phyloP scores from a whole-genome alignment of 1,140 invertebrate genomes.

The Maconellicoccus hirsutus region DNA sequence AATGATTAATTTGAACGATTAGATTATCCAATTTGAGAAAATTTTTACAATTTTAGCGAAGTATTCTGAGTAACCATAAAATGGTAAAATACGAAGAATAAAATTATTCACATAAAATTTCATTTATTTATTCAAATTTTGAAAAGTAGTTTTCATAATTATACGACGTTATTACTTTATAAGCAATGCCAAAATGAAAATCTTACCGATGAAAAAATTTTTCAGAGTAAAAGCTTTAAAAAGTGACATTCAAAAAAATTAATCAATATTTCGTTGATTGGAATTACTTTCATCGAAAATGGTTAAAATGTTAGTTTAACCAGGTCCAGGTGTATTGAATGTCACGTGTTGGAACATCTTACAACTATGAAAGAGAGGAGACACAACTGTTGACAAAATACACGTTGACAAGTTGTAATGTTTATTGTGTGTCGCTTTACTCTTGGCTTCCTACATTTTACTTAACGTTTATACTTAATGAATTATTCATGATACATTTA shows the following conservation, averaged over 20 bases:
- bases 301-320: conserved; percentile 13
- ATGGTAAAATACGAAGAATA: neutral
- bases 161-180: neutral
- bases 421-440: conserved; percentile 20
- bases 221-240: neutral
- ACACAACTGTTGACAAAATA: conserved; percentile 20
- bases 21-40: neutral
- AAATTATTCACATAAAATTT: neutral
- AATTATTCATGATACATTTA: conserved; percentile 22
- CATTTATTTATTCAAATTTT: neutral
- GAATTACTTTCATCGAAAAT: conserved; percentile 12
- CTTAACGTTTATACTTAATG: conserved; percentile 21
- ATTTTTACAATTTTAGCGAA: neutral
- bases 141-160: neutral
- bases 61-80: neutral
- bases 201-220: neutral
- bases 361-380: conserved; percentile 10
- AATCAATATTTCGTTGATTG: neutral
- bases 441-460: conserved; percentile 21
- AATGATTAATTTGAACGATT: neutral
- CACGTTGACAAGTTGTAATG: conserved; percentile 18
- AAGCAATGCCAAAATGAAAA: neutral
- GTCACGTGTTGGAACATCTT: conserved; percentile 17
- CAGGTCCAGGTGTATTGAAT: conserved; percentile 19
- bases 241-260: neutral